phyloP scores from a whole-genome alignment of 2,888 invertebrate genomes.

The Ophion costatus region DNA sequence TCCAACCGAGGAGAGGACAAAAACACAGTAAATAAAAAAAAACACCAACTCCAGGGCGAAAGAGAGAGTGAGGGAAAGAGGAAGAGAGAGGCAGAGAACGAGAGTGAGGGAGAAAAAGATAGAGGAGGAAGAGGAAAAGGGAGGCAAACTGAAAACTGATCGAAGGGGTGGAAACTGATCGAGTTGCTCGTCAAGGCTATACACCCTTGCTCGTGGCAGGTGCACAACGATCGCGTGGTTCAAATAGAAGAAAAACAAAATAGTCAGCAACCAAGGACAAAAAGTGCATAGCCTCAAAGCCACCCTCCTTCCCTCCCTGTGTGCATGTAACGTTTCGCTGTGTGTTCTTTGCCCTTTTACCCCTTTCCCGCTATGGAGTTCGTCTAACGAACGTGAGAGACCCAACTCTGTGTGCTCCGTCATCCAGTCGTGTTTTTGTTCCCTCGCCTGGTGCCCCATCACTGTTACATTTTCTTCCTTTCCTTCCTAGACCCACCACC shows the following conservation, averaged over 20 bases:
- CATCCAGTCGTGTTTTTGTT: slow-evolving; percentile 64
- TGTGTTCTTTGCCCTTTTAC: slow-evolving; percentile 30
- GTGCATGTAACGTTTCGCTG: slow-evolving; percentile 27
- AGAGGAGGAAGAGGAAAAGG: not conserved
- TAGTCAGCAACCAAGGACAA: slow-evolving; percentile 27
- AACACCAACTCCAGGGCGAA: not conserved
- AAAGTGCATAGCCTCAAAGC: slow-evolving; percentile 64
- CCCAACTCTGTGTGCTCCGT: slow-evolving; percentile 31
- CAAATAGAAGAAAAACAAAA: slow-evolving; percentile 21
- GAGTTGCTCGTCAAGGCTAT: slow-evolving; percentile 54
- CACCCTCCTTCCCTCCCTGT: slow-evolving; percentile 15
- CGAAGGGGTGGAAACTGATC: slow-evolving; percentile 62
- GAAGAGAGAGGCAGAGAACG: not conserved
- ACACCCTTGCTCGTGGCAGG: slow-evolving; percentile 59
- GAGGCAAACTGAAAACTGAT: slow-evolving; percentile 63
- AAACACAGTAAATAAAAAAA: slow-evolving; percentile 28
- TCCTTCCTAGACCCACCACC: slow-evolving; percentile 36
- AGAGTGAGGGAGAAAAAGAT: slow-evolving; percentile 9
- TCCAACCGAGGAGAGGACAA: slow-evolving; percentile 27
- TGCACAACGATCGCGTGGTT: slow-evolving; percentile 51
- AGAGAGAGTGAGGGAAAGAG: not conserved
- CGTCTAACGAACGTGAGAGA: slow-evolving; percentile 39
- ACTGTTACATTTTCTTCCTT: slow-evolving; percentile 32
- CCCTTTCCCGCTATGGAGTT: slow-evolving; percentile 29
- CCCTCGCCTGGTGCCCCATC: slow-evolving; percentile 53